Percentiles rank a stretch among this genome's conserved stretches.
phyloP scores from a whole-genome alignment of 2,797 vertebrate species.

The Rhabdomys pumilio region DNA sequence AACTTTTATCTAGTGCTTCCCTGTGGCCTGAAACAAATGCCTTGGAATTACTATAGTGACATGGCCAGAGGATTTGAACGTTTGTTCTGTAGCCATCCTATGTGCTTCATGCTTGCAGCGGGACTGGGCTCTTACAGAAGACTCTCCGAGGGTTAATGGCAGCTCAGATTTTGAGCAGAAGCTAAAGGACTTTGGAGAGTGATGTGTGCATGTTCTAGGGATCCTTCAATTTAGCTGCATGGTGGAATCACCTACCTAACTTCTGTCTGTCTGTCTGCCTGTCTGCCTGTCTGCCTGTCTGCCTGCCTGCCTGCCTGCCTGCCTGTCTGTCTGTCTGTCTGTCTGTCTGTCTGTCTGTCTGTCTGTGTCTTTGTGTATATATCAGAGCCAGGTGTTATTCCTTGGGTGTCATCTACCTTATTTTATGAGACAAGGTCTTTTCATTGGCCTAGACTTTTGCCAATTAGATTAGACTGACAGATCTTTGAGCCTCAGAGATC shows the following conservation, averaged over 20 bases:
- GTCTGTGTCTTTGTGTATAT: neutral
- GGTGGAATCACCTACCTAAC: neutral
- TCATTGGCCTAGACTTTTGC: neutral
- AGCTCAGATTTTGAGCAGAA: neutral
- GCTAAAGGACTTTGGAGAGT: slow-evolving; percentile 25
- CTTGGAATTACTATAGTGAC: slow-evolving; percentile 51
- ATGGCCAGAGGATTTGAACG: slow-evolving; percentile 1
- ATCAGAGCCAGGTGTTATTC: neutral
- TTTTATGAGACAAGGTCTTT: neutral
- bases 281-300: too few relatives aligned
- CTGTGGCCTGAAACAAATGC: slow-evolving; percentile 52
- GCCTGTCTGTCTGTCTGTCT: neutral
- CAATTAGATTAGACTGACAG: neutral
- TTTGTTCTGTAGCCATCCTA: slow-evolving; percentile 16
- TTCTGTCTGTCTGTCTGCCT: neutral
- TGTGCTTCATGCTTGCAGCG: slow-evolving; percentile 27
- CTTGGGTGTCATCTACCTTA: neutral
- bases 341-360: neutral
- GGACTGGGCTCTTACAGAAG: slow-evolving; percentile 41
- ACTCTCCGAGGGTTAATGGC: neutral
- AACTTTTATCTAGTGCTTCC: slow-evolving; percentile 71
- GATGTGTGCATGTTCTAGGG: neutral
- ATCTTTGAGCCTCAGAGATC: neutral
- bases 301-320: too few relatives aligned
- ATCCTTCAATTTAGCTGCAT: neutral